Conservation (phyloP, 2,888 invertebrate genomes). For the Ceriagrion tenellum region DNA sequence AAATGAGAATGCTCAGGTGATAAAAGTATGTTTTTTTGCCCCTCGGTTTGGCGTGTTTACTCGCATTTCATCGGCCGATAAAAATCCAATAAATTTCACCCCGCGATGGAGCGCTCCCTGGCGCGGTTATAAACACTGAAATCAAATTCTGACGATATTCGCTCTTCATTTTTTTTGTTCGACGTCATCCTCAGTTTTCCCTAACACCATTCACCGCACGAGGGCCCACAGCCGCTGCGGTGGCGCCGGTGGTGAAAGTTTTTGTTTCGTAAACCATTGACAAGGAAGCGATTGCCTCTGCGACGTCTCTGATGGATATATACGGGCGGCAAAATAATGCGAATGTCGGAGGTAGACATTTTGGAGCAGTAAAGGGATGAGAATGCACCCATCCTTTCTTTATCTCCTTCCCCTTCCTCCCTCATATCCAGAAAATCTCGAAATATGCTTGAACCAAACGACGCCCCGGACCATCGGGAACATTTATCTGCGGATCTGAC, state of each 20-base stretch:
- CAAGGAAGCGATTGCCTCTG: neutral
- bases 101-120: neutral
- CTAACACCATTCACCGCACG: neutral
- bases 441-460: conserved; percentile 4
- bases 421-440: neutral
- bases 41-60: neutral
- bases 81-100: conserved; percentile 11
- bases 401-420: neutral
- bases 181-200: neutral
- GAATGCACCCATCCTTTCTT: neutral
- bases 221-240: neutral
- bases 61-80: neutral
- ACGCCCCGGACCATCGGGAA: neutral
- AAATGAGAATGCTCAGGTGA: neutral
- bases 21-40: neutral
- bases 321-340: neutral
- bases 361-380: neutral
- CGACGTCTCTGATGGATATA: conserved; percentile 9
- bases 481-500: conserved; percentile 10
- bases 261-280: neutral
- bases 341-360: neutral
- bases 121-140: conserved; percentile 12
- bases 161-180: neutral
- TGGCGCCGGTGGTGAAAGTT: neutral
- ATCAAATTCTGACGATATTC: conserved; percentile 9